Base-by-base conservation (phyloP, 2,797 vertebrate species). In the Calcarius lapponicus region DNA sequence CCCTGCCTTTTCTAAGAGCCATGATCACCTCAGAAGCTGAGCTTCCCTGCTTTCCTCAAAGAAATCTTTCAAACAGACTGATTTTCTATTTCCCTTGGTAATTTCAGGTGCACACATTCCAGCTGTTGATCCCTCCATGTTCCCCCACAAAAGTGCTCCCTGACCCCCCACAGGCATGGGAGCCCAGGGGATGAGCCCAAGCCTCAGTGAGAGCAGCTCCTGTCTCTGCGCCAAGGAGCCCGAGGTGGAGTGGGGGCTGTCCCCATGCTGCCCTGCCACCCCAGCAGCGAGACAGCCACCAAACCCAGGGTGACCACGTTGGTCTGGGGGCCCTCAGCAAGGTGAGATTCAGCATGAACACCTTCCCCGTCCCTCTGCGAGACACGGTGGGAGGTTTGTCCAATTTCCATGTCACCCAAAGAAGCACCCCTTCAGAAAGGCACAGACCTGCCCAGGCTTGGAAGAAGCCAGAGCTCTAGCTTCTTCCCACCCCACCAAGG, bases 161-260 rank as follows among this genome's bases (percentile, higher is more conserved):
- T 36, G 36, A 36, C 7, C 22, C 26, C 25, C 19, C 1, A 0
- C 9, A 34, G 38, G 71, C 45, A 31, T 0, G 0, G 56, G 24
- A 61, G 32, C 25, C 45, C 2, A 5, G 36, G 32, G 29, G 16
- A 51, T 40, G 53, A 54, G 53, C 53, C 31, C 53, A 29, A 84
- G 81, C 16, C 24, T 47, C 4, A 4, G 40, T 2, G 29, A 32
- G 24, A 57, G 36, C 4, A 6, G 50, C 2, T 10, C 40, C n/a
- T 40, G 60, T 1, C 24, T 42, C 80, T 47, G 32, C 29, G 24
- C 34, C 45, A 19, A 43, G 50, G 19, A 78, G 34, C 5, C 3
- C 0, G 0, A 74, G 45, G 48, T 2, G 1, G 40, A 80, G 50
- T 1, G 1, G 31, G 32, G 26, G 69, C 54, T 3, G 9, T 64